Evolutionary conservation across 2,113 vertebrate species (phyloP), one percentile per base, ranked within the genome.

Genomic region (Pholis gunnellus): DNA sequence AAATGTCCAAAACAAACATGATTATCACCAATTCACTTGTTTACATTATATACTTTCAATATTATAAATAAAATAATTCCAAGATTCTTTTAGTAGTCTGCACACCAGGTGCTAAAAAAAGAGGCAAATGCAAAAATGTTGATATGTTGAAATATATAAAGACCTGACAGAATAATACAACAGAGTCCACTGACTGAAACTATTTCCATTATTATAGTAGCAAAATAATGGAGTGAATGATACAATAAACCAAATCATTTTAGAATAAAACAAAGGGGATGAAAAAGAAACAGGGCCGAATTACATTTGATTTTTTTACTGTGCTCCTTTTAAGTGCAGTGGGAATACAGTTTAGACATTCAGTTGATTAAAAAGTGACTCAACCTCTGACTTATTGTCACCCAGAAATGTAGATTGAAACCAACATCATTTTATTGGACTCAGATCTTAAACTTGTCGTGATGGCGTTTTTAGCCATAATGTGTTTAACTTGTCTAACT

Each of bases 91-190:
- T 83, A 90, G 83, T 91, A 86, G 86, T 92, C 63, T 91, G 95
- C 94, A 97, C 93, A 87, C 89, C 94, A 95, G 93, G 94, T 97
- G 95, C 96, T 93, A 94, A 84, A 89, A 86, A 69, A 72, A 92
- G 87, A 75, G 52, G 70, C 61, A 87, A 87, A 87, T 85, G 82
- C 76, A 91, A 87, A 90, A 91, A 86, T 88, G 87, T 87, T 72
- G 70, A 88, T 80, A 85, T 84, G 77, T 72, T 87, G 74, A 89
- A 89, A 92, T 29, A 69, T 89, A 88, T n/a, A 89, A 88, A 78
- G 76, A 71, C 82, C 77, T 75, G 89, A 72, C 67, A 76, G 80
- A 92, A 89, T 71, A 71, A 78, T 87, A 91, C 70, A 89, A 87
- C 84, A 70, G 72, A 87, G 74, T 83, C 72, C 74, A 83, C 52